These are phyloP conservation scores for Papilio gigon DNA, from an alignment of 2,888 invertebrate genomes.

Conservation along the genomic window DNA sequence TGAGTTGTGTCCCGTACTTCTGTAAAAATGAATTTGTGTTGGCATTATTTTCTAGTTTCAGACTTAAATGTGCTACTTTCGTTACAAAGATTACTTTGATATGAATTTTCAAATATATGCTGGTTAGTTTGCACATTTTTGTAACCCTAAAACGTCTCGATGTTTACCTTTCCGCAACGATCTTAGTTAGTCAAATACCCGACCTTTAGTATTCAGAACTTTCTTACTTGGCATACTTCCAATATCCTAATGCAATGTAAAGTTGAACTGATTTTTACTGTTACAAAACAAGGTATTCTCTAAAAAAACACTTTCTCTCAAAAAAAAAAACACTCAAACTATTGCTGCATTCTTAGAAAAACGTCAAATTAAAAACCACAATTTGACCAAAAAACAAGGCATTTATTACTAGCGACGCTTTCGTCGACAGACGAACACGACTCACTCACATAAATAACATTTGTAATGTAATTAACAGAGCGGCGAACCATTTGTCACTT, in stretches of 20 bases:
- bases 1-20: background rate
- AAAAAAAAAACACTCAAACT: background rate
- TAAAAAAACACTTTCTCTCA: background rate
- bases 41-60: background rate
- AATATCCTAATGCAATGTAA: conserved; percentile 1
- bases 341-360: background rate
- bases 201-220: background rate
- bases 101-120: background rate
- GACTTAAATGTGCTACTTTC: background rate
- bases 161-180: background rate
- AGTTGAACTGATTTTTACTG: background rate
- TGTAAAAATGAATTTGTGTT: background rate
- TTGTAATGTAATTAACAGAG: conserved; percentile 8
- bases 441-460: conserved; percentile 14
- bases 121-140: background rate
- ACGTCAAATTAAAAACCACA: too few species aligned
- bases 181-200: background rate
- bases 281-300: background rate
- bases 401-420: background rate
- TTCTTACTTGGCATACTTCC: conserved; percentile 6
- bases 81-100: background rate
- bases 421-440: background rate
- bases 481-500: conserved; percentile 3
- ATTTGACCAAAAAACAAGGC: background rate
- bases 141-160: conserved; percentile 1